Base-by-base conservation (phyloP, 2,797 vertebrate genomes). In the Bradypus variegatus region DNA sequence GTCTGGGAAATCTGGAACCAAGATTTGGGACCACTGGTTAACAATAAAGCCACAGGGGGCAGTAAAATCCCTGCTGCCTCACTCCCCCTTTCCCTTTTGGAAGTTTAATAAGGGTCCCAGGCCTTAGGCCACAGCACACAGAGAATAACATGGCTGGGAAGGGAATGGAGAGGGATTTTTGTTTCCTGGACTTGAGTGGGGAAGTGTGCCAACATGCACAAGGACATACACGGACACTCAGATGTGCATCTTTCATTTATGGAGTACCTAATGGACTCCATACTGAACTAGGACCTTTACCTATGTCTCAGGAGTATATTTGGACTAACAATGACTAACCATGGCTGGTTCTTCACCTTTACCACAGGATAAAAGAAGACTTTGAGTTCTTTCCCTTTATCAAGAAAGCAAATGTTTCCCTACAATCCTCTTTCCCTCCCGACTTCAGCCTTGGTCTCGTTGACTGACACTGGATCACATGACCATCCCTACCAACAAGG, bases 21-120 rank as follows among this genome's bases (percentile, higher is more conserved):
- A 58, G 81, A 82, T 78, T 62, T 90, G 69, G 91, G 90, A 72
- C 87, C 75, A 90, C 91, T 90, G 78, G 70, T 82, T 92, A 89
- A 81, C 70, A 88, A 36, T 78, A 80, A 93, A 91, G 88, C 50
- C 86, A 31, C 29, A 89, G 45, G 36, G 29, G 70, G 82, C 69
- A 80, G 69, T 69, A 80, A 65, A 79, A 88, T 90, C 69, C 36
- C 73, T 79, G 45, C 6, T 78, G 36, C 83, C n/a, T 94, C 53
- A 31, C 10, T 36, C 21, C 67, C 75, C 80, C 41, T 94, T 92
- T 90, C 53, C 84, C n/a, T 87, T 73, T 25, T 18, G 27, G 36
- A 77, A n/a, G 29, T 65, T 85, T 64, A 70, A 27, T 73, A 48
- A 60, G 25, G 45, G 93, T 62, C 31, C 62, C 81, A 81, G 64